Evolutionary conservation across 2,888 invertebrate species (phyloP).

Genomic region (Apamea sordens): DNA sequence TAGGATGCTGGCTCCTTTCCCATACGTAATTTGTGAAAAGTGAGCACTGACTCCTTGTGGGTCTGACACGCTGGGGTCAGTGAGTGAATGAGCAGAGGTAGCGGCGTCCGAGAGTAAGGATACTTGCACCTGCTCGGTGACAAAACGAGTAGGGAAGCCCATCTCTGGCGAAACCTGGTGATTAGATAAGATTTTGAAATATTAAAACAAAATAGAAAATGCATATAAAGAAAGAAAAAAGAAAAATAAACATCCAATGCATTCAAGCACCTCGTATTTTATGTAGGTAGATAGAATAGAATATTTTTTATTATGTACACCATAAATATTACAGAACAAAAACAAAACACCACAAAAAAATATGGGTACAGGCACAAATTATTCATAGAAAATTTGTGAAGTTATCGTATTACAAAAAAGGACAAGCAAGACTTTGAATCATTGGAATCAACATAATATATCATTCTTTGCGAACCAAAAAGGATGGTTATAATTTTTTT

Average conservation of each 20-base stretch:
- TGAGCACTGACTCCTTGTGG: constrained; percentile 90
- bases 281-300: too few species aligned
- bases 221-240: not conserved
- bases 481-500: not conserved
- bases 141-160: constrained; percentile 88
- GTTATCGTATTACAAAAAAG: not conserved
- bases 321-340: not conserved
- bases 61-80: constrained; percentile 87
- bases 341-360: not conserved
- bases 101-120: constrained; percentile 91
- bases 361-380: not conserved
- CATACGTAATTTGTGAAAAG: constrained; percentile 93
- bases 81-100: constrained; percentile 90
- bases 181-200: constrained; percentile 9
- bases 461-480: not conserved
- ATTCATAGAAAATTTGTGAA: not conserved
- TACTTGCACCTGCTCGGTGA: constrained; percentile 92
- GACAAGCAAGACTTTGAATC: not conserved
- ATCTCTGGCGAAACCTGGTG: constrained; percentile 80
- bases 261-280: not conserved
- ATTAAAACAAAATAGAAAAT: not conserved
- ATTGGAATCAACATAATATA: not conserved
- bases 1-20: constrained; percentile 91
- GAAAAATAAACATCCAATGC: not conserved
- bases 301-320: too few species aligned